Percentiles rank a stretch among this genome's conserved stretches.
phyloP scores from a whole-genome alignment of 2,888 invertebrate genomes.

The Latrodectus elegans region DNA sequence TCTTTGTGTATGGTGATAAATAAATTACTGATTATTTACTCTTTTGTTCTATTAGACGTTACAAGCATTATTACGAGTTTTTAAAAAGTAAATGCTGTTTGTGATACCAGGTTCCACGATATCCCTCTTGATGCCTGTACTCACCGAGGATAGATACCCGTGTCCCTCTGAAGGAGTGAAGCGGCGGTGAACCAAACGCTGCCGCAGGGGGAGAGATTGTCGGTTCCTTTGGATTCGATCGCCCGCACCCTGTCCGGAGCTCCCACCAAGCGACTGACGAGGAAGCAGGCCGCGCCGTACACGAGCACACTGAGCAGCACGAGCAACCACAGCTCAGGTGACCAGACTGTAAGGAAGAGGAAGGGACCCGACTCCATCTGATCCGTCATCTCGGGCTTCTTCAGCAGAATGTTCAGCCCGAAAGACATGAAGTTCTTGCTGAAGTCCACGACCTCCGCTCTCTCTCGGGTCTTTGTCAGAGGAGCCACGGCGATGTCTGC shows the following conservation, averaged over 20 bases:
- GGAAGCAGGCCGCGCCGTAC: slow-evolving; percentile 7
- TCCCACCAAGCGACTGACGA: slow-evolving; percentile 22
- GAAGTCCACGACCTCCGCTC: slow-evolving; percentile 14
- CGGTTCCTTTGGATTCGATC: slow-evolving; percentile 48
- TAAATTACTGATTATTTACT: too few relatives aligned
- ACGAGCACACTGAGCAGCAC: not conserved
- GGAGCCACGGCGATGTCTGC: slow-evolving; percentile 28
- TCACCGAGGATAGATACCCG: slow-evolving; percentile 57
- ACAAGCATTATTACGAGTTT: too few relatives aligned
- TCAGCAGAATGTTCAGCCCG: slow-evolving; percentile 37
- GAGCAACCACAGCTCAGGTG: slow-evolving; percentile 16
- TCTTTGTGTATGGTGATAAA: too few relatives aligned
- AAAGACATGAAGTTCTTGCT: slow-evolving; percentile 23
- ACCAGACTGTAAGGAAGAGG: slow-evolving; percentile 41
- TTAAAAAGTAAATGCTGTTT: too few relatives aligned
- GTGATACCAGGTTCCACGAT: too few relatives aligned
- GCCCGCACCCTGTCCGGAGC: slow-evolving; percentile 52
- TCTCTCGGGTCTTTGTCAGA: slow-evolving; percentile 28
- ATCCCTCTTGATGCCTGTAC: not conserved
- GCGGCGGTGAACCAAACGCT: slow-evolving; percentile 39
- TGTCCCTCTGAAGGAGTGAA: slow-evolving; percentile 38
- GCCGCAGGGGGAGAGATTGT: slow-evolving; percentile 49
- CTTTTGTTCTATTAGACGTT: too few relatives aligned
- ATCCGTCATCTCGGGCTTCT: not conserved
- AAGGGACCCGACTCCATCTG: slow-evolving; percentile 11